Percentiles rank a stretch among this genome's conserved stretches.
Conservation (phyloP, 2,113 vertebrate genomes). For the Pungitius pungitius region DNA sequence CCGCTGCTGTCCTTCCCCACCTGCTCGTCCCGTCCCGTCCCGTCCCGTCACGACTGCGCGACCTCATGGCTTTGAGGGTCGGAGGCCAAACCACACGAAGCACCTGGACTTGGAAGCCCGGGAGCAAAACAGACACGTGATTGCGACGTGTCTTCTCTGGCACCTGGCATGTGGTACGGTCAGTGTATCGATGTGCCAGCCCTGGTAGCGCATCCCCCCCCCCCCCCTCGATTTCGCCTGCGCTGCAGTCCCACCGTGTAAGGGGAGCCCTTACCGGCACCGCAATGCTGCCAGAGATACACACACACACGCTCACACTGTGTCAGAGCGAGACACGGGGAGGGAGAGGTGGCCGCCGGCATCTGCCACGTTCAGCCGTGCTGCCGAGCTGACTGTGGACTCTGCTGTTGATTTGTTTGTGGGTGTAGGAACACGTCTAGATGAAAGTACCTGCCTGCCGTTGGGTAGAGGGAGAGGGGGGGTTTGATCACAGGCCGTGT, state of each 20-base stretch:
- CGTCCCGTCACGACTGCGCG: no score
- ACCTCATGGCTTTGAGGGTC: no score
- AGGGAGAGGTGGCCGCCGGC: neutral
- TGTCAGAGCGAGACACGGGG: neutral
- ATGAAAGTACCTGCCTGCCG: neutral
- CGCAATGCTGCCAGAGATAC: no score
- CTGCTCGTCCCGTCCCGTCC: no score
- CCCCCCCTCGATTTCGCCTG: slow-evolving; percentile 37
- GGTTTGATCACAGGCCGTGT: neutral
- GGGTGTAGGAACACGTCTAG: slow-evolving; percentile 16
- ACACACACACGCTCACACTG: slow-evolving; percentile 10
- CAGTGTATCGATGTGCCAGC: slow-evolving; percentile 39
- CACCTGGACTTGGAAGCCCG: no score
- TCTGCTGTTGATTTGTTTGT: slow-evolving; percentile 18
- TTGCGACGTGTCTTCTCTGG: no score
- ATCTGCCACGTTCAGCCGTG: slow-evolving; percentile 4
- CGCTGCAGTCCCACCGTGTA: slow-evolving; percentile 31
- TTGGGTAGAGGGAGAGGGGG: no score
- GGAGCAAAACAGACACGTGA: no score
- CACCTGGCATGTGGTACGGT: neutral
- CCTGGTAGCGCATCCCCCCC: slow-evolving; percentile 1
- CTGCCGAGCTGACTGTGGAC: slow-evolving; percentile 4
- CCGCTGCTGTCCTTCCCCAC: no score
- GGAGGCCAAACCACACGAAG: no score
- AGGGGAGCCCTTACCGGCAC: slow-evolving; percentile 38